Base-by-base conservation (phyloP, 1,140 invertebrate species). In the Papilio polyxenes region DNA sequence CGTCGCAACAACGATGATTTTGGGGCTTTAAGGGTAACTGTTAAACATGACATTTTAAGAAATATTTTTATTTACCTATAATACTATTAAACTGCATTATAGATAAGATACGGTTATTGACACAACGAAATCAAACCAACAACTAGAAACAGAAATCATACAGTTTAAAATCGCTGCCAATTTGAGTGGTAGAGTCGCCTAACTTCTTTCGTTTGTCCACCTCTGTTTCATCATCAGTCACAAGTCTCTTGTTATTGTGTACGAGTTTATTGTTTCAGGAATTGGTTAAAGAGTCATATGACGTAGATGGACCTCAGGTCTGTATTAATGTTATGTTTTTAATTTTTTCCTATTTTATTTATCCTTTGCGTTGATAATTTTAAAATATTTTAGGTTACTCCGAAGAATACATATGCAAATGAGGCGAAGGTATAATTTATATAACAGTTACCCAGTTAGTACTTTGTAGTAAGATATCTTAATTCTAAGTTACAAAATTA, bases 1-100 rank as follows among this genome's bases (percentile, higher is more conserved):
- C 65, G 65, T 17, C 65, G 31, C 65, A 37, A 37, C 11, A 72
- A 72, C 13, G 65, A 72, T 17, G 65, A 72, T 17, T 15, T 72
- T 72, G 65, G 65, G 31, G 65, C 65, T 37, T 17, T 72, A 15
- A 72, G 65, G 31, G 65, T 72, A 72, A 72, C 17, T 20, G n/a
- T 10, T 10, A 10, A 31, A 59, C 20, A 65, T 23, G 20, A 44
- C 40, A 44, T 44, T 44, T 44, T 44, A 44, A 44, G 40, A 44
- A 44, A 6, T 44, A 6, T 44, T 44, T 31, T 31, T 31, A 1
- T 31, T 31, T 31, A 31, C 23, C 23, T 31, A 31, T 31, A 31
- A 31, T 31, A 31, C 23, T 31, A 31, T 31, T 31, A 31, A 31
- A 31, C 23, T 31, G 23, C 23, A 31, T 31, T 31, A 31, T 31